These are phyloP conservation scores for Gerris buenoi DNA, from an alignment of 1,140 invertebrate genomes.

Conservation along the genomic window DNA sequence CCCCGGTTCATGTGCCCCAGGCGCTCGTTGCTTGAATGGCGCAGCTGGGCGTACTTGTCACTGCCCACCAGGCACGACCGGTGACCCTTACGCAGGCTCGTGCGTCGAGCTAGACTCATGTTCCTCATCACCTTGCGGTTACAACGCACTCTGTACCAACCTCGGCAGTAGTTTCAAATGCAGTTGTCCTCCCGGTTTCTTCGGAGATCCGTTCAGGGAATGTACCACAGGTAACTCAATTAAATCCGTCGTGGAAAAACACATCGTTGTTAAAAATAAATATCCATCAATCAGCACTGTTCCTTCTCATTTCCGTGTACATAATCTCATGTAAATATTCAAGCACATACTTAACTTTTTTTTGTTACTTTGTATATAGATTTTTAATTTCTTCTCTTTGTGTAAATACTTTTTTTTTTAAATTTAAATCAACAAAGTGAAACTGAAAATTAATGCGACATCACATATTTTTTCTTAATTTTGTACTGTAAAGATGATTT, in stretches of 20 bases:
- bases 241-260: too few relatives aligned
- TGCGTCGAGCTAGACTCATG: constrained; percentile 58
- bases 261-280: not conserved
- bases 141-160: constrained; percentile 55
- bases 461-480: too few relatives aligned
- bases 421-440: too few relatives aligned
- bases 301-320: too few relatives aligned
- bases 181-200: constrained; percentile 56
- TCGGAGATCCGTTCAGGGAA: constrained; percentile 50
- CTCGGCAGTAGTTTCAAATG: constrained; percentile 56
- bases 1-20: constrained; percentile 53
- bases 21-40: constrained; percentile 62
- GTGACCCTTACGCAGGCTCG: constrained; percentile 44
- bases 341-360: too few relatives aligned
- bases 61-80: constrained; percentile 63
- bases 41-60: constrained; percentile 63
- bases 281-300: constrained; percentile 3
- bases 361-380: too few relatives aligned
- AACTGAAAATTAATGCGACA: too few relatives aligned
- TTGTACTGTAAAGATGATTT: too few relatives aligned
- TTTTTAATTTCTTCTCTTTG: too few relatives aligned
- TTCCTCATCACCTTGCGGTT: constrained; percentile 46
- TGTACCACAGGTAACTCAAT: constrained; percentile 32
- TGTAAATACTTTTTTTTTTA: too few relatives aligned
- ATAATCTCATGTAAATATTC: too few relatives aligned